Base-by-base conservation (phyloP, 2,797 vertebrate genomes). In the Orestias chungarensis region DNA sequence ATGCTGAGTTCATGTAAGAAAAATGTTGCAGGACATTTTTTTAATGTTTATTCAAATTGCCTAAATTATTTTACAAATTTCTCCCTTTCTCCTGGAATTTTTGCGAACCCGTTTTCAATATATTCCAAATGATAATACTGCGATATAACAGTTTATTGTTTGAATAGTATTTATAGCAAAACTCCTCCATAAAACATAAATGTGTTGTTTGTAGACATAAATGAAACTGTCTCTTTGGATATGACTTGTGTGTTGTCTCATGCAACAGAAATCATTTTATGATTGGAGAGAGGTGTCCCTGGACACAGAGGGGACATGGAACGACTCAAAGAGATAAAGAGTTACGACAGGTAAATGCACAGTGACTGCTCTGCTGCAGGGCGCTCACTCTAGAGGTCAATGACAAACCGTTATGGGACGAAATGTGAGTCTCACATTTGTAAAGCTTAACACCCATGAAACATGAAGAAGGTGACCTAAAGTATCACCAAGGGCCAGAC, bases 11-110 rank as follows among this genome's bases (percentile, higher is more conserved):
- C 14, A 4, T 44, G 14, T 64, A 55, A 57, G 50, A 81, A 68
- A 76, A 75, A 68, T 84, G 80, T 79, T 82, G 77, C 83, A 68
- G 50, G 80, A 76, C 74, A 75, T 68, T 61, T 40, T 71, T 91
- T 3, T 84, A 90, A 92, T 85, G 93, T 94, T 89, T 70, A 91
- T 90, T 92, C 88, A 80, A 80, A 87, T 81, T 55, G 49, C 72
- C 76, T 92, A 33, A 92, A 91, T 93, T 80, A 93, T 92, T 93
- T 55, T 93, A 54, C 69, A 57, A n/a, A n/a, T n/a, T n/a, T n/a
- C n/a, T n/a, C n/a, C n/a, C n/a, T n/a, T n/a, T 67, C 82, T 88
- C 79, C 47, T 72, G 80, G 73, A 38, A 42, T 87, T 76, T 84
- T 38, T 71, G 76, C 82, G 88, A 71, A 81, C 78, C 75, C 65